Percentiles rank a stretch among this genome's conserved stretches.
Conservation (phyloP, 2,113 vertebrate genomes). For the Osmerus eperlanus region DNA sequence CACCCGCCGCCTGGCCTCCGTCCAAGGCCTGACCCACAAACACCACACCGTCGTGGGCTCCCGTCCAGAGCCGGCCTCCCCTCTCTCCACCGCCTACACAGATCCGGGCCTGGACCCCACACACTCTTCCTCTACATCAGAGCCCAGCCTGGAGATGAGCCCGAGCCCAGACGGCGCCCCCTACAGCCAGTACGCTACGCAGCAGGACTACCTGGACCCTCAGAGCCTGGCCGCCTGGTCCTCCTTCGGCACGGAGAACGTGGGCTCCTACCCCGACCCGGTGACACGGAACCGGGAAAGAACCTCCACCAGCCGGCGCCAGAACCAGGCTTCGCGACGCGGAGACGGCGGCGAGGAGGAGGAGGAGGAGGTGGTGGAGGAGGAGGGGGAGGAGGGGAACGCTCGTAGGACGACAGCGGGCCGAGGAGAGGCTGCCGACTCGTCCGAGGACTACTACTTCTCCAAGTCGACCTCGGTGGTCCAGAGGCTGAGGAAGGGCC, state of each 20-base stretch:
- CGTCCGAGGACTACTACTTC: conserved; percentile 76
- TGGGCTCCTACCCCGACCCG: conserved; percentile 59
- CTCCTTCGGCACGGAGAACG: conserved; percentile 66
- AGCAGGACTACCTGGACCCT: conserved; percentile 60
- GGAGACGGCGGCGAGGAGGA: conserved; percentile 38
- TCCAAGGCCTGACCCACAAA: conserved; percentile 75
- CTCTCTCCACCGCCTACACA: conserved; percentile 28
- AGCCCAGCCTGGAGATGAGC: conserved; percentile 54
- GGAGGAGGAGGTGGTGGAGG: conserved; percentile 34
- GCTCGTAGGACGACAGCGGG: conserved; percentile 21
- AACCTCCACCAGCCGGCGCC: conserved; percentile 32
- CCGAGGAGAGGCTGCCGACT: conserved; percentile 46
- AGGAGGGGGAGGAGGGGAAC: conserved; percentile 38
- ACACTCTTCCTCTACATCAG: conserved; percentile 44
- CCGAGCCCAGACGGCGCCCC: conserved; percentile 50
- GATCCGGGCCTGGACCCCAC: conserved; percentile 41
- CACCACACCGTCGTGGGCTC: conserved; percentile 53
- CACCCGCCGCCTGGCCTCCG: conserved; percentile 79
- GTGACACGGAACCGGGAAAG: conserved; percentile 55
- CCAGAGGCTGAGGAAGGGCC: conserved; percentile 85
- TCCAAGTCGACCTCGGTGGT: conserved; percentile 84
- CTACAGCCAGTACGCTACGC: conserved; percentile 49
- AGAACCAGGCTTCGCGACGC: conserved; percentile 21
- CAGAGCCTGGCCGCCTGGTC: conserved; percentile 73
- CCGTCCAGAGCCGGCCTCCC: conserved; percentile 36